Conservation (phyloP, 1,140 invertebrate genomes). For the Sipha flava region DNA sequence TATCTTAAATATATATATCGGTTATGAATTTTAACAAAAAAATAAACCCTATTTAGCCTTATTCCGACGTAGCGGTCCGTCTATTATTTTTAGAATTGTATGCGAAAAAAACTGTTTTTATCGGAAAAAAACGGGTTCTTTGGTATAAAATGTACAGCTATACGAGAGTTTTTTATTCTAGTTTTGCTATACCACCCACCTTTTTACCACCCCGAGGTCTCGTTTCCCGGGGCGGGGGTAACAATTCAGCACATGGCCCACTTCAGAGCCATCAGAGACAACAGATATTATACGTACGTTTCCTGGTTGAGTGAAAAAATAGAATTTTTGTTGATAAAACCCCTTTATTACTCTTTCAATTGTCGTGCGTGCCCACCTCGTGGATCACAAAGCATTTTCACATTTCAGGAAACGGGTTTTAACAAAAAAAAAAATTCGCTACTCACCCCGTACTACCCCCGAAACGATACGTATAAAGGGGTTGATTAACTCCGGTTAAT, state of each 20-base stretch:
- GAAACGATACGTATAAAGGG: slow-evolving; percentile 19
- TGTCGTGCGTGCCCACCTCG: slow-evolving; percentile 4
- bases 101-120: slow-evolving; percentile 11
- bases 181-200: slow-evolving; percentile 1
- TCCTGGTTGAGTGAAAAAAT: slow-evolving; percentile 5
- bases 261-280: slow-evolving; percentile 30
- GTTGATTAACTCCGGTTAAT: slow-evolving; percentile 33
- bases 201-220: slow-evolving; percentile 10
- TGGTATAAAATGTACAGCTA: background rate
- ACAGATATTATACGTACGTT: slow-evolving; percentile 25
- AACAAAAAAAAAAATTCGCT: slow-evolving; percentile 13
- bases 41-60: slow-evolving; percentile 12
- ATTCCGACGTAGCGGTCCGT: background rate
- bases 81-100: slow-evolving; percentile 27
- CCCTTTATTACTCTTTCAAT: slow-evolving; percentile 32
- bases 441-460: background rate
- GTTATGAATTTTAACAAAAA: slow-evolving; percentile 20
- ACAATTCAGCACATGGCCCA: slow-evolving; percentile 31
- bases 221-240: background rate
- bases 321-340: slow-evolving; percentile 21
- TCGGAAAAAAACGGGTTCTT: slow-evolving; percentile 21
- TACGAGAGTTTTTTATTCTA: background rate
- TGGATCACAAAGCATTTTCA: slow-evolving; percentile 20
- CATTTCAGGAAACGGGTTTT: slow-evolving; percentile 30
- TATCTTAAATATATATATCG: background rate